A percentile compares a stretch with the other conserved stretches of the same genome.
phyloP scores from a whole-genome alignment of 1,140 invertebrate species.

The Metopolophium dirhodum region DNA sequence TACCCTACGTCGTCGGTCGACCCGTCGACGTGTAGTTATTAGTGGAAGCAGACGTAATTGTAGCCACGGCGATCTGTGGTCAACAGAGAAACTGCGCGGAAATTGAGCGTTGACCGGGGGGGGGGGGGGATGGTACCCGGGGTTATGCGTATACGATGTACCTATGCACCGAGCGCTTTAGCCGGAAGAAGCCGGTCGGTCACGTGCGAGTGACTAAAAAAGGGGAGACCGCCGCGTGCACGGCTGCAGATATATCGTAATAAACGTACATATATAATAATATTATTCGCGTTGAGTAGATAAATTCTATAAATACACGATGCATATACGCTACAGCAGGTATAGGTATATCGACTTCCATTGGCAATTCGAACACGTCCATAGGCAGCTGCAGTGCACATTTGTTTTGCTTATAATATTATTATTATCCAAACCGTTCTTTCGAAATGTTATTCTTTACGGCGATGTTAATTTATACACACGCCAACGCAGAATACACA shows the following conservation, averaged over 20 bases:
- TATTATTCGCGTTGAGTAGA: neutral
- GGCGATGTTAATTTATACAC: neutral
- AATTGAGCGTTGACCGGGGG: neutral
- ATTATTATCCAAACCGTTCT: neutral
- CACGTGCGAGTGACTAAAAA: conserved; percentile 52
- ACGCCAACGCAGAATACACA: too few relatives aligned
- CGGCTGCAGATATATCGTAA: neutral
- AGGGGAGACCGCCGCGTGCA: conserved; percentile 24
- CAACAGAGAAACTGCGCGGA: neutral
- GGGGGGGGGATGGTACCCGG: neutral
- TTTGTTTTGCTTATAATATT: neutral
- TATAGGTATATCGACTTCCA: neutral
- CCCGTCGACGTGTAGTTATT: neutral
- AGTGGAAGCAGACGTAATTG: neutral
- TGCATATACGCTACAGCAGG: neutral
- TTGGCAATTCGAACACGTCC: neutral
- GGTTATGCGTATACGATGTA: neutral
- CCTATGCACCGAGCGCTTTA: neutral
- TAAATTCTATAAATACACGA: neutral
- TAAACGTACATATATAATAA: neutral
- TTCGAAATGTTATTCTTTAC: neutral
- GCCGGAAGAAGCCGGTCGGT: conserved; percentile 54
- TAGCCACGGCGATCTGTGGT: neutral
- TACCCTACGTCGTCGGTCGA: neutral
- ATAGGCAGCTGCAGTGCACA: neutral